Percentiles rank a stretch among this genome's conserved stretches.
These are phyloP conservation scores for Fabriciana adippe DNA, from an alignment of 2,888 invertebrate species.

Conservation along the genomic window DNA sequence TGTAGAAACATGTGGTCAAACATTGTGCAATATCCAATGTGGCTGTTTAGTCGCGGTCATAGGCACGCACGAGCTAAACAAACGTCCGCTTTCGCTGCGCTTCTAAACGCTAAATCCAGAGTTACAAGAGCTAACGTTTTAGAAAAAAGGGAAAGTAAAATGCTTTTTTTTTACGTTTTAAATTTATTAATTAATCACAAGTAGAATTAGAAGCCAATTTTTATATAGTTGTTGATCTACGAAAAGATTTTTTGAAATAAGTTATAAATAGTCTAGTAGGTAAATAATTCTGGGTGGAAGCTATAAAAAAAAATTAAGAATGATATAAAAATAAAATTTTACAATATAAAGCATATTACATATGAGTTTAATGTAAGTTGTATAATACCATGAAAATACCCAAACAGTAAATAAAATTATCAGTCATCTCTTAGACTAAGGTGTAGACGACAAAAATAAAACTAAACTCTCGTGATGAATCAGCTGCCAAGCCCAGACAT, in stretches of 20 bases:
- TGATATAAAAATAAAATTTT: too few species aligned
- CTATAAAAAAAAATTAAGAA: too few species aligned
- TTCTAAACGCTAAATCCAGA: slow-evolving; percentile 10
- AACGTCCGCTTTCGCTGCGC: slow-evolving; percentile 62
- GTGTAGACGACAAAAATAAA: slow-evolving; percentile 50
- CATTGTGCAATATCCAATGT: slow-evolving; percentile 70
- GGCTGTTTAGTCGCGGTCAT: slow-evolving; percentile 60
- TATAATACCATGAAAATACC: too few species aligned
- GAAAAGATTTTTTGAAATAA: too few species aligned
- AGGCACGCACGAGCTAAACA: slow-evolving; percentile 60
- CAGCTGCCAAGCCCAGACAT: slow-evolving; percentile 72
- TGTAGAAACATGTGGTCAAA: slow-evolving; percentile 77
- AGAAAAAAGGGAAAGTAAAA: slow-evolving; percentile 3
- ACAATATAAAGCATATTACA: too few species aligned
- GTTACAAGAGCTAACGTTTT: slow-evolving; percentile 15
- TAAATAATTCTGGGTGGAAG: too few species aligned
- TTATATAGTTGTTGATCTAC: neutral
- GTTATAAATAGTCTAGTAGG: too few species aligned
- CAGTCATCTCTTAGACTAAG: slow-evolving; percentile 17
- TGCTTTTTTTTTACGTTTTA: neutral
- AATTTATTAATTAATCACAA: slow-evolving; percentile 4
- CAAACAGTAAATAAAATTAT: too few species aligned
- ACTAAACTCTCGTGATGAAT: slow-evolving; percentile 71
- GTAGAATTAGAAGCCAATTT: slow-evolving; percentile 11
- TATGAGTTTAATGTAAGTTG: too few species aligned